A percentile compares a stretch with the other conserved stretches of the same genome.
Conservation (phyloP, 1,140 invertebrate species). For the Bacillus rossius region DNA sequence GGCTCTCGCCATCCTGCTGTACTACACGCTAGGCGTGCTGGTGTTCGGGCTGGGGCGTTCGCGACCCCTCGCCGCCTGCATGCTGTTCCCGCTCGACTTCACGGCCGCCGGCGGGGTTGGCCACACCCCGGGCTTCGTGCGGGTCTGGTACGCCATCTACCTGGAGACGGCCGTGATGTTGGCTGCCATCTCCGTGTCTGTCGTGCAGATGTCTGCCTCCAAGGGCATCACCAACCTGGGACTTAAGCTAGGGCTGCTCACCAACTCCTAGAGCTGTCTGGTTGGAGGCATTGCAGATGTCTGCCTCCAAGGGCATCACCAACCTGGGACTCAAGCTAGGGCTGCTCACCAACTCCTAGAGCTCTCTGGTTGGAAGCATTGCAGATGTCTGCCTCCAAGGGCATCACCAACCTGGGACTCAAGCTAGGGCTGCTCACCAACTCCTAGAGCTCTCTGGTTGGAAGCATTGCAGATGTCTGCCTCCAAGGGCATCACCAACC, state of each 20-base stretch:
- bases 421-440: too few relatives aligned
- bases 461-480: too few relatives aligned
- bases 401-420: too few relatives aligned
- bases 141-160: conserved; percentile 59
- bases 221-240: conserved; percentile 50
- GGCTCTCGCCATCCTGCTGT: conserved; percentile 41
- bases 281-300: too few relatives aligned
- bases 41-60: conserved; percentile 52
- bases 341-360: too few relatives aligned
- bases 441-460: too few relatives aligned
- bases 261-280: conserved; percentile 31
- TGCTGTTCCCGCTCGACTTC: conserved; percentile 62
- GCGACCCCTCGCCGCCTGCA: conserved; percentile 45
- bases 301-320: too few relatives aligned
- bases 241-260: conserved; percentile 48
- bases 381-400: too few relatives aligned
- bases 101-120: conserved; percentile 60
- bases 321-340: too few relatives aligned
- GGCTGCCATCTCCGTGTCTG: conserved; percentile 51
- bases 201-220: conserved; percentile 50
- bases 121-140: conserved; percentile 48
- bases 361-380: too few relatives aligned
- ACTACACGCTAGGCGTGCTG: conserved; percentile 53
- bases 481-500: too few relatives aligned
- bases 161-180: conserved; percentile 59